These are phyloP conservation scores for Phallusia fumigata DNA, from an alignment of 23 tunicate genomes.

Conservation along the genomic window DNA sequence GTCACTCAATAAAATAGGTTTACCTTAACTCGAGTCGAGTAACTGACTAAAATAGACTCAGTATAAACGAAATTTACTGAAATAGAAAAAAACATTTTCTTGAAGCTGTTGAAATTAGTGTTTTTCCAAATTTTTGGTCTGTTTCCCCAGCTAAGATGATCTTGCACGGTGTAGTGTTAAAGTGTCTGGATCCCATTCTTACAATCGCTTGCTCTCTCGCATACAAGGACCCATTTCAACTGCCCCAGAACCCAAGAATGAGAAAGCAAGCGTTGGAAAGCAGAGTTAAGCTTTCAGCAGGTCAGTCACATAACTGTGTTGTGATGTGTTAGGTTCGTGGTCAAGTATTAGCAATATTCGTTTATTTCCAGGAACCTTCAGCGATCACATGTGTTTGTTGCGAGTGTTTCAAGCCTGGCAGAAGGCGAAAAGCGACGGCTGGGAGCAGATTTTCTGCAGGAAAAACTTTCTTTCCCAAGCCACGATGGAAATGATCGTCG, in stretches of 20 bases:
- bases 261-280: slow-evolving; percentile 40
- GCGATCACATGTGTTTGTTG: slow-evolving; percentile 86
- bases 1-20: too few species aligned
- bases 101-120: too few species aligned
- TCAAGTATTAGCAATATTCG: not conserved
- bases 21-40: too few species aligned
- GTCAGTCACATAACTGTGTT: too few species aligned
- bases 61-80: too few species aligned
- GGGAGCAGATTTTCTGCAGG: slow-evolving; percentile 81
- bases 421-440: slow-evolving; percentile 90
- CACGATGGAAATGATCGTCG: slow-evolving; percentile 93
- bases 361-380: slow-evolving; percentile 61
- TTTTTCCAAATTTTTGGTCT: too few species aligned
- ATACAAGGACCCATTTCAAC: slow-evolving; percentile 70
- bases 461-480: slow-evolving; percentile 80
- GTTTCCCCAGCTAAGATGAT: slow-evolving; percentile 76
- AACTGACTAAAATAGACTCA: too few species aligned
- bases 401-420: slow-evolving; percentile 94
- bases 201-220: slow-evolving; percentile 94
- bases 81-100: too few species aligned
- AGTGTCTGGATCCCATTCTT: slow-evolving; percentile 90
- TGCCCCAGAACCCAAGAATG: slow-evolving; percentile 32
- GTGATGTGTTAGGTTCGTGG: too few species aligned
- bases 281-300: slow-evolving; percentile 73
- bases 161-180: slow-evolving; percentile 73